phyloP scores from a whole-genome alignment of 2,888 invertebrate genomes.

The Polyploca ridens region DNA sequence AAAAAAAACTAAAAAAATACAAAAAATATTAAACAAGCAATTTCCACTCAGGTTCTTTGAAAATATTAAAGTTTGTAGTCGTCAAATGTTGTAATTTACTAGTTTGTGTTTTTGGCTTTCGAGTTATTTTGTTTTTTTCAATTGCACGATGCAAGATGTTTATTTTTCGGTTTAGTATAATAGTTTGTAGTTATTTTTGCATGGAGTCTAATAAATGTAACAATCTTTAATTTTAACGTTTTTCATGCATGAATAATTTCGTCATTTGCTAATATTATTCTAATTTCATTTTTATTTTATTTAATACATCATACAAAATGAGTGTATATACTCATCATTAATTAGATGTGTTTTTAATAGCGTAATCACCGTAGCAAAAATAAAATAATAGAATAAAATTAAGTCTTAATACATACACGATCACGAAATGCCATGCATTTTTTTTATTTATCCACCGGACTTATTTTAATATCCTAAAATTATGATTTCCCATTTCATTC shows the following conservation, averaged over 20 bases:
- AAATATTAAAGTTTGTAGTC: conserved; percentile 68
- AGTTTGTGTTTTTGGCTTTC: conserved; percentile 34
- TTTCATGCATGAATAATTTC: neutral
- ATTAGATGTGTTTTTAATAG: no score
- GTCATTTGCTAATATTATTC: neutral
- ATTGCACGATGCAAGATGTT: conserved; percentile 13
- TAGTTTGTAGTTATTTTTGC: conserved; percentile 8
- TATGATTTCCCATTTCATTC: no score
- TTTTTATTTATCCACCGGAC: no score
- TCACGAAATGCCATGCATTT: no score
- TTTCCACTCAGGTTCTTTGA: conserved; percentile 71
- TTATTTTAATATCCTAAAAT: neutral
- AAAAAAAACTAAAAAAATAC: conserved; percentile 47
- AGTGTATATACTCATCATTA: no score
- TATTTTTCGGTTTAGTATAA: conserved; percentile 16
- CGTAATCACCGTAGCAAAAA: no score
- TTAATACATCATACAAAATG: no score
- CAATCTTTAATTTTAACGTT: neutral
- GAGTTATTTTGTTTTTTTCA: conserved; percentile 32
- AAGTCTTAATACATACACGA: no score
- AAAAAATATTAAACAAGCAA: conserved; percentile 57
- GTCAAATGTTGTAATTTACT: conserved; percentile 31
- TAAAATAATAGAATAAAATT: no score
- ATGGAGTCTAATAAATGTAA: neutral
- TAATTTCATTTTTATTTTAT: no score